Evolutionary conservation across 64 coral and sea anemone genomes (phyloP), one percentile per base, ranked within the genome.

Genomic region (Catalaphyllia jardinei): DNA sequence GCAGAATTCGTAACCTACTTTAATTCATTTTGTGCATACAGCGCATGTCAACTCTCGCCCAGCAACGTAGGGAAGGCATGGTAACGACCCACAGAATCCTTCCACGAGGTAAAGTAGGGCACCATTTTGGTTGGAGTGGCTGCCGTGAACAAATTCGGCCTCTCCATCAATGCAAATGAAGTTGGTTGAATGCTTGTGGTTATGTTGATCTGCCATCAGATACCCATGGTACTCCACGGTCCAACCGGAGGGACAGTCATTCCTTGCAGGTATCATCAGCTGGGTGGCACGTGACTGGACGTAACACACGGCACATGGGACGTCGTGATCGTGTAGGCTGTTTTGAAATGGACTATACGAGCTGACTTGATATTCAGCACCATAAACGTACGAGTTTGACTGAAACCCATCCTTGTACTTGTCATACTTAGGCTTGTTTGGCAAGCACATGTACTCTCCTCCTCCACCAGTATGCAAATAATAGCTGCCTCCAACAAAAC

Each of bases 41-140:
- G 80, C 80, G 81, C 89, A 91, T 86, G 89, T 91, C 80, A 91
- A 71, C 19, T 85, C 79, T 49, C 72, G 18, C 0, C 89, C 89
- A 7, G 4, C 2, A 18, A 86, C 89, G 63, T 86, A 91, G 0
- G 89, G 89, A 6, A 29, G 42, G 4, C 89, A 91, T 29, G 89
- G 89, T 50, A 91, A 67, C 30, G 89, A 63, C 1, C 89, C 82
- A 27, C 89, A 91, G 0, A 9, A 3, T 1, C 80, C 89, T 52
- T 91, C 79, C 31, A 91, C 89, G 25, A 80, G 71, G 28, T 86
- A 86, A 31, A 91, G 38, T 8, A 75, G 31, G 55, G 89, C 73
- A 14, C 79, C 89, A 55, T 91, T 17, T 15, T 13, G 12, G 11
- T 19, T 18, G 3, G 80, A 59, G 17, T 38, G 60, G 4, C 71